phyloP scores from a whole-genome alignment of 37 sponge, comb jelly and placozoan species.

The Corticium candelabrum region DNA sequence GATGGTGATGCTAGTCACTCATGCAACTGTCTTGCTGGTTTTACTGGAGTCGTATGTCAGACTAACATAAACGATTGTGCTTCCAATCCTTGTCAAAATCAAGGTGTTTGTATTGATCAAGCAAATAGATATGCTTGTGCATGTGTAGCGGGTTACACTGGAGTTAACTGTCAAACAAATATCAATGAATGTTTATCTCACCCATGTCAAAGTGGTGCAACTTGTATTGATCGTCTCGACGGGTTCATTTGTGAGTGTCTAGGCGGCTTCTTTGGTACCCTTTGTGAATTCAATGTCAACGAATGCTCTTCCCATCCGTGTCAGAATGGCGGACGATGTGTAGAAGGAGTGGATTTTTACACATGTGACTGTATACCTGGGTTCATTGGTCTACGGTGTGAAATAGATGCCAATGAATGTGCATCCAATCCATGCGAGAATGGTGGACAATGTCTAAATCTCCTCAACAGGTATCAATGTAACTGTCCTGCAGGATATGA shows the following conservation, averaged over 20 bases:
- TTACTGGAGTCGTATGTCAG: background rate
- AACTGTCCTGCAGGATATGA: background rate
- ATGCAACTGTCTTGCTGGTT: background rate
- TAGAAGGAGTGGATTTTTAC: background rate
- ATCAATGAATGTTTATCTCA: background rate
- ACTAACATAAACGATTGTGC: background rate
- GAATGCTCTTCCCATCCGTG: background rate
- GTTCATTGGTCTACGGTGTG: background rate
- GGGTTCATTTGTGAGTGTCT: background rate
- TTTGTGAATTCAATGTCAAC: background rate
- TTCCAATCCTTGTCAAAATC: constrained; percentile 9
- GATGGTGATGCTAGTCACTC: background rate
- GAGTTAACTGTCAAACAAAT: background rate
- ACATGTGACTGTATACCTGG: background rate
- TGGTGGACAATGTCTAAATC: background rate
- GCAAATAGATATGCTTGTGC: background rate
- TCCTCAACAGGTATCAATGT: background rate
- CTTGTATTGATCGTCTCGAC: background rate
- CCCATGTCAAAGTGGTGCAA: background rate
- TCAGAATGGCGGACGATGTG: background rate
- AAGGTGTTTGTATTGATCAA: background rate
- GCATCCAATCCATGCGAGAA: background rate
- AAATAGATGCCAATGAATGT: background rate
- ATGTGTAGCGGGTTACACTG: background rate
- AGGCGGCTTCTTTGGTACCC: background rate